phyloP scores from a whole-genome alignment of 2,113 vertebrate species.

The Paradoxurus hermaphroditus region DNA sequence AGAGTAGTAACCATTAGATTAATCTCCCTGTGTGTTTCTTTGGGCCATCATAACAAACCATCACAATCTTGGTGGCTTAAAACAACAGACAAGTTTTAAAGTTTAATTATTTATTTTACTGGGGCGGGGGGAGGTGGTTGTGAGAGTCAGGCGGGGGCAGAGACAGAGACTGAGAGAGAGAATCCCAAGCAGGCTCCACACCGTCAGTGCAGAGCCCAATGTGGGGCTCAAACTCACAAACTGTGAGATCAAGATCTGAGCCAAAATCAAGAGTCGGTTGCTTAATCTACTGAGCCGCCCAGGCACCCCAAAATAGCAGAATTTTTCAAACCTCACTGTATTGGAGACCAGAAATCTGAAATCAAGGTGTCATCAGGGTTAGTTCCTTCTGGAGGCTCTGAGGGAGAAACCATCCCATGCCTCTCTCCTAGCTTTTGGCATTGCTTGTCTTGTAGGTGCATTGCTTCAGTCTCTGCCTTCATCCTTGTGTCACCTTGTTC shows the following conservation, averaged over 20 bases:
- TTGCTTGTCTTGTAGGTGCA: neutral
- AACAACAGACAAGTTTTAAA: neutral
- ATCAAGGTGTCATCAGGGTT: neutral
- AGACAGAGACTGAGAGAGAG: no score
- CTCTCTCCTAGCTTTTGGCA: neutral
- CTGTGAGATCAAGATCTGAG: no score
- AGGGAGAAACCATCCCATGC: neutral
- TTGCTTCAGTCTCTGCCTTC: neutral
- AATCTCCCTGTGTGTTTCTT: neutral
- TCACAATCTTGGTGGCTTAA: neutral
- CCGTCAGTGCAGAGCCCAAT: no score
- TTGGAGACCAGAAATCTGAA: neutral
- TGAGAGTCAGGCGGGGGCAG: no score
- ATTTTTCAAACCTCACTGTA: neutral
- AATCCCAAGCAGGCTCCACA: no score
- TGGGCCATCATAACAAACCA: neutral
- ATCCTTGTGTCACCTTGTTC: neutral
- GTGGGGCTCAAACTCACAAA: no score
- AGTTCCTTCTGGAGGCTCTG: neutral
- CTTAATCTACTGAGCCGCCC: no score
- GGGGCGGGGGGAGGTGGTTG: no score
- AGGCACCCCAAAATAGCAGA: neutral
- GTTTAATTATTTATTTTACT: no score
- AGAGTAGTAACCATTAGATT: neutral
- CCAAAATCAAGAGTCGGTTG: no score